phyloP scores from a whole-genome alignment of 2,797 vertebrate species.

The Urophycis tenuis region DNA sequence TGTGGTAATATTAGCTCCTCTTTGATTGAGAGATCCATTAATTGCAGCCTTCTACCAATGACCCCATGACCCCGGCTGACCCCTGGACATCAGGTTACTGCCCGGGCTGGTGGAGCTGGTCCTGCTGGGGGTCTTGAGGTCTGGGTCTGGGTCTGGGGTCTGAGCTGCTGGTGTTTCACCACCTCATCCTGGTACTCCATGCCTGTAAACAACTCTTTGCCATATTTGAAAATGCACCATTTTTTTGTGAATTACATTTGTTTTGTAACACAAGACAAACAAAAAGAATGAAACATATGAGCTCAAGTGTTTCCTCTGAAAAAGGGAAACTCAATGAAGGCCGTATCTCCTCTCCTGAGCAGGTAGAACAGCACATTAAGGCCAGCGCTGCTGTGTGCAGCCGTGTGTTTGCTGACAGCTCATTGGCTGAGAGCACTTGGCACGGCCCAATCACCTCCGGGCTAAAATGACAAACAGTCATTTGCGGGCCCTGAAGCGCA shows the following conservation, averaged over 20 bases:
- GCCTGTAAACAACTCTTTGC: background rate
- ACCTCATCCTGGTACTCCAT: background rate
- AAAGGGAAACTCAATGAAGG: constrained; percentile 16
- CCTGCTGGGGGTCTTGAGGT: constrained; percentile 28
- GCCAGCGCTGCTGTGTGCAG: background rate
- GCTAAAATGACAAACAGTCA: background rate
- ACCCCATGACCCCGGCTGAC: constrained; percentile 67
- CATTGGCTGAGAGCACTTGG: background rate
- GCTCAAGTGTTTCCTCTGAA: background rate
- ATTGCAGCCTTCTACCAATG: constrained; percentile 68
- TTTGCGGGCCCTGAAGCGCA: background rate
- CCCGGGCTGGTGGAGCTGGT: constrained; percentile 12
- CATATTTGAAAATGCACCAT: background rate
- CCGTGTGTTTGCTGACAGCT: background rate
- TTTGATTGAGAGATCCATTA: constrained; percentile 79
- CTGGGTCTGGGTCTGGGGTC: no score
- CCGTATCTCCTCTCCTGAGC: background rate
- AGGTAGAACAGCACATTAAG: background rate
- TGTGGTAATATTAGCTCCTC: constrained; percentile 73
- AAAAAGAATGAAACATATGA: constrained; percentile 2
- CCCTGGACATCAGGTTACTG: constrained; percentile 71
- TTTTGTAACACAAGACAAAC: background rate
- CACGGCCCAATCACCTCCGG: background rate
- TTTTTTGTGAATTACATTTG: background rate
- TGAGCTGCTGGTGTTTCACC: no score